Base-by-base conservation (phyloP, 2,113 vertebrate species). In the Xyrauchen texanus region DNA sequence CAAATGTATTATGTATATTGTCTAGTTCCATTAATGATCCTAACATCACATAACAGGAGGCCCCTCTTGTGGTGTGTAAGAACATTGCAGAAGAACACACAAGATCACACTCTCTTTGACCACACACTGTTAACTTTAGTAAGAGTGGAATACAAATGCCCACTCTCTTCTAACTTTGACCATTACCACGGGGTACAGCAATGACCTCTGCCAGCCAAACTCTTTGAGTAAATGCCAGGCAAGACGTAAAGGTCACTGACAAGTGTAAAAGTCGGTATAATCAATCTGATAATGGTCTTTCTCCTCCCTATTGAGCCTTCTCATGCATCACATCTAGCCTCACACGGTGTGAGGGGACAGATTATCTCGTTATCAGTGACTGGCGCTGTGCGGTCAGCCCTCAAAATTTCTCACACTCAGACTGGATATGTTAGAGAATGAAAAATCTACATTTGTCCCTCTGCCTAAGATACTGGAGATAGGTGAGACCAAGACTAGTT, bases 211-310 rank as follows among this genome's bases (percentile, higher is more conserved):
- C 15, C 21, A 45, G 77, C 34, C 45, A 49, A 44, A 44, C 58
- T 70, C 34, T 63, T 21, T 42, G 57, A 9, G 10, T 34, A 66
- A 80, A 66, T 72, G 62, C 52, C 68, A 66, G 67, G 70, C 42
- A 58, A 58, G 78, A 64, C 8, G 7, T 55, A 79, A 72, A 73
- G 51, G 62, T 67, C 60, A 67, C 12, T n/a, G 44, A 46, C 12
- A 5, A 66, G 45, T 64, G 69, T 47, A 66, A 45, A 45, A 80
- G 78, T 67, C 69, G 42, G 61, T 46, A 34, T 66, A 73, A 73
- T 72, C 61, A 80, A 67, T 80, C 34, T 57, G 44, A 80, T 80
- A 80, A 80, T 66, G 61, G 78, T 49, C 16, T 80, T 62, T 68
- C 55, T 49, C 44, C 71, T 49, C 62, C 78, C 68, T 73, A 71